A percentile compares a stretch with the other conserved stretches of the same genome.
These are phyloP conservation scores for Pangasianodon hypophthalmus DNA, from an alignment of 2,113 vertebrate genomes.

Conservation along the genomic window DNA sequence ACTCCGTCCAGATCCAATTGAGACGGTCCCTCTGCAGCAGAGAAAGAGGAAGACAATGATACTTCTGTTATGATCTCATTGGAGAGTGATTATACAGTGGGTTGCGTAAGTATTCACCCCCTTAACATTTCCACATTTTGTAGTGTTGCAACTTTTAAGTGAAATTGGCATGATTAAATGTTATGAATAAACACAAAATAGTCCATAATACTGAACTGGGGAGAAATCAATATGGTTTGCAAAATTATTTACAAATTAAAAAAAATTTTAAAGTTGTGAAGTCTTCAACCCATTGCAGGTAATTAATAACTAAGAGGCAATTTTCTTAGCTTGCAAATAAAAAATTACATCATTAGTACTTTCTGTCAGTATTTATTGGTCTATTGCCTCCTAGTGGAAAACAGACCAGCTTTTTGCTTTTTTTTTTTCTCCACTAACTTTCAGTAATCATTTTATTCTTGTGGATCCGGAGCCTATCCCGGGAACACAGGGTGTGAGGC, in stretches of 20 bases:
- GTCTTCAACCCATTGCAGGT: not conserved
- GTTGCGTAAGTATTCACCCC: not conserved
- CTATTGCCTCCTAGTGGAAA: not conserved
- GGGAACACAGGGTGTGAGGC: not conserved
- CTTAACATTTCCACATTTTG: not conserved
- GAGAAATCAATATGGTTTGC: not conserved
- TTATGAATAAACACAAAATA: not conserved
- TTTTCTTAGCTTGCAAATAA: not conserved
- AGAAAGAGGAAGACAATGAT: not conserved
- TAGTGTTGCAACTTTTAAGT: not conserved
- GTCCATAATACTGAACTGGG: not conserved
- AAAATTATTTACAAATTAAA: not conserved
- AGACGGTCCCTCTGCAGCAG: constrained; percentile 73
- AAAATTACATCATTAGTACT: not conserved
- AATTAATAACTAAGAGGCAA: not conserved
- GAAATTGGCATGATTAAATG: not conserved
- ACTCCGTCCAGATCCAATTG: constrained; percentile 87
- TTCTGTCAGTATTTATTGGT: not conserved
- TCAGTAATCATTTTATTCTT: not conserved
- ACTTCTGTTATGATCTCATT: no score
- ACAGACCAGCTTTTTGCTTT: not conserved
- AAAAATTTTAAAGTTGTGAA: not conserved
- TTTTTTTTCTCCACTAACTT: not conserved
- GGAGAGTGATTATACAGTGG: not conserved
- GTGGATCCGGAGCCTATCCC: not conserved